Evolutionary conservation across 1,140 invertebrate species (phyloP).

Genomic region (Grapholita molesta): DNA sequence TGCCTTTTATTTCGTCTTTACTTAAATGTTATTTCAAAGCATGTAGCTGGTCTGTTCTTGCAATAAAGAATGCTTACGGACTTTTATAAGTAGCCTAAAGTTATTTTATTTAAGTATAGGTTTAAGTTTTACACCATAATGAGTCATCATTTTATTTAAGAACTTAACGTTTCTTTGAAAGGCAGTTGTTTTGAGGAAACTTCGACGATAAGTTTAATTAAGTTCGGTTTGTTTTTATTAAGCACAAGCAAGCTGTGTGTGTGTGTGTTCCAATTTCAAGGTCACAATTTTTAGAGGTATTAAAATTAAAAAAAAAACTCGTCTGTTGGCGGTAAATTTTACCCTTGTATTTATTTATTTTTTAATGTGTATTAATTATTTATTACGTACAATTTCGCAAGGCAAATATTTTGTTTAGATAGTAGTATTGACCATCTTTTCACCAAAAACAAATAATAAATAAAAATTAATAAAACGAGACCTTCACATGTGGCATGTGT

Average conservation of each 20-base stretch:
- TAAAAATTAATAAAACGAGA: too few relatives aligned
- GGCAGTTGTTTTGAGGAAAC: background rate
- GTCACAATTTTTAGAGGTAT: background rate
- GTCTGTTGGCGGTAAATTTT: too few relatives aligned
- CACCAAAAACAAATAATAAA: too few relatives aligned
- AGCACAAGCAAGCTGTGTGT: too few relatives aligned
- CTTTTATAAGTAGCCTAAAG: background rate
- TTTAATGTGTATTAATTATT: too few relatives aligned
- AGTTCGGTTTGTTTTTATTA: background rate
- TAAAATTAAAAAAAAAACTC: too few relatives aligned
- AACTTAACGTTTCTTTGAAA: background rate
- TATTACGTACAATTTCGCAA: too few relatives aligned
- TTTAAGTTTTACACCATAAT: constrained; percentile 5
- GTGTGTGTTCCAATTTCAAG: too few relatives aligned
- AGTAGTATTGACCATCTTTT: too few relatives aligned
- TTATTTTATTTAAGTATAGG: background rate
- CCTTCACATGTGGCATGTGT: too few relatives aligned
- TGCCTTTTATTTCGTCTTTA: constrained; percentile 58
- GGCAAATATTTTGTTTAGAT: too few relatives aligned
- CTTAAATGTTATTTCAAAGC: constrained; percentile 24
- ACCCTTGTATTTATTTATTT: too few relatives aligned
- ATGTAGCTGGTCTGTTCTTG: background rate
- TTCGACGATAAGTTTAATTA: background rate
- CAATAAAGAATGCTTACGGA: background rate
- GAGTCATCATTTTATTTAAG: constrained; percentile 25